These are phyloP conservation scores for Drosophila melanica DNA, from an alignment of 1,140 invertebrate genomes.

Conservation along the genomic window DNA sequence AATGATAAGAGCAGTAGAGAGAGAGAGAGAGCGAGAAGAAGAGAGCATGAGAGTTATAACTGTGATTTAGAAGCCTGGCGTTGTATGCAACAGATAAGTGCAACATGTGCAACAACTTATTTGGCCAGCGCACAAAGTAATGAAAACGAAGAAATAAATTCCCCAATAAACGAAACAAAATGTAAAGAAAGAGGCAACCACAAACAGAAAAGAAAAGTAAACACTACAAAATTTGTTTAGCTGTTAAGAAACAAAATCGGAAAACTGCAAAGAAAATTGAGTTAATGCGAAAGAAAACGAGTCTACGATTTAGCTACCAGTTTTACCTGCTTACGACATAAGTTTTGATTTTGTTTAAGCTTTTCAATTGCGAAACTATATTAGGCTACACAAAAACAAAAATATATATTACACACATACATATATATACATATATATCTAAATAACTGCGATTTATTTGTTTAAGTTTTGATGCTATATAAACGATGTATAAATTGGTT, in stretches of 20 bases:
- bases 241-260: slow-evolving; percentile 44
- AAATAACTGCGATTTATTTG: slow-evolving; percentile 77
- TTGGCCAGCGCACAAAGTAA: slow-evolving; percentile 40
- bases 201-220: slow-evolving; percentile 43
- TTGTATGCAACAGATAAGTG: slow-evolving; percentile 42
- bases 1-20: slow-evolving; percentile 55
- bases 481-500: slow-evolving; percentile 66
- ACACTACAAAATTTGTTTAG: slow-evolving; percentile 62
- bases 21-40: slow-evolving; percentile 16
- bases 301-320: slow-evolving; percentile 73
- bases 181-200: slow-evolving; percentile 79
- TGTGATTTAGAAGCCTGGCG: slow-evolving; percentile 76
- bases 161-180: slow-evolving; percentile 58
- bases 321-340: slow-evolving; percentile 77
- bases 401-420: slow-evolving; percentile 2
- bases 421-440: slow-evolving; percentile 45
- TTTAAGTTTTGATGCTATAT: slow-evolving; percentile 65
- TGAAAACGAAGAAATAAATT: slow-evolving; percentile 42
- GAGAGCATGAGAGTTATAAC: slow-evolving; percentile 54
- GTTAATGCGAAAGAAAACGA: slow-evolving; percentile 37
- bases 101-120: slow-evolving; percentile 11
- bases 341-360: slow-evolving; percentile 53
- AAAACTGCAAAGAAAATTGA: slow-evolving; percentile 18
- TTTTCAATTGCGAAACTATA: slow-evolving; percentile 38
- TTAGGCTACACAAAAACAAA: slow-evolving; percentile 2